A percentile compares a stretch with the other conserved stretches of the same genome.
Evolutionary conservation across 1,140 invertebrate genomes (phyloP).

Genomic region (Nautilus pompilius): DNA sequence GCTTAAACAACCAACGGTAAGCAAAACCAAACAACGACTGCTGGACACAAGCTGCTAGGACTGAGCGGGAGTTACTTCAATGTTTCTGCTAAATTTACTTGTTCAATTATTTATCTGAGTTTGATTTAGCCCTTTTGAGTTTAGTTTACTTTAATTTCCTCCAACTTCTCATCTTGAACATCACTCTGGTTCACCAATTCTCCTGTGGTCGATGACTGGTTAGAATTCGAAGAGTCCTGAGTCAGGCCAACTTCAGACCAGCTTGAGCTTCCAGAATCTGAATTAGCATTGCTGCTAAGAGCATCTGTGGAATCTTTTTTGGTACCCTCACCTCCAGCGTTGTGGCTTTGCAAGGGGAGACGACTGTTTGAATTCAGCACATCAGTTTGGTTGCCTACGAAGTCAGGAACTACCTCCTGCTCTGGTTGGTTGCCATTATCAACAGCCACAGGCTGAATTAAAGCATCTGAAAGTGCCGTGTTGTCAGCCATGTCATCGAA

Average conservation of each 20-base stretch:
- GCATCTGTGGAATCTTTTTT: neutral
- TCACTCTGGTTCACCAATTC: too few species aligned
- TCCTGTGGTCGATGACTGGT: too few species aligned
- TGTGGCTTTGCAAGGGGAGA: neutral
- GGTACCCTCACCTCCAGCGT: neutral
- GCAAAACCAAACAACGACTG: too few species aligned
- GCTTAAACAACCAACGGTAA: too few species aligned
- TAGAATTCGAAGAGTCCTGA: neutral
- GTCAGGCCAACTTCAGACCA: neutral
- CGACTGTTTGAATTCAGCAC: neutral
- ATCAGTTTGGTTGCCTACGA: neutral
- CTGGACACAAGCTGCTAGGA: too few species aligned
- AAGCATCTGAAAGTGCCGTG: neutral
- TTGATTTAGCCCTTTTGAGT: too few species aligned
- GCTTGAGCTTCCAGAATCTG: slow-evolving; percentile 1
- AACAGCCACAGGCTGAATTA: neutral
- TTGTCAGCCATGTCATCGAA: neutral
- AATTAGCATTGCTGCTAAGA: neutral
- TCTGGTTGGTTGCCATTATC: neutral
- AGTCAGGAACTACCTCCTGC: neutral
- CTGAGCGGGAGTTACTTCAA: too few species aligned
- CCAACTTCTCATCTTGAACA: too few species aligned
- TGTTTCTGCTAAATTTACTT: too few species aligned
- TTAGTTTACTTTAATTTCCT: too few species aligned
- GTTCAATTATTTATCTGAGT: too few species aligned